phyloP scores from a whole-genome alignment of 2,797 vertebrate genomes.

The Melanogrammus aeglefinus region DNA sequence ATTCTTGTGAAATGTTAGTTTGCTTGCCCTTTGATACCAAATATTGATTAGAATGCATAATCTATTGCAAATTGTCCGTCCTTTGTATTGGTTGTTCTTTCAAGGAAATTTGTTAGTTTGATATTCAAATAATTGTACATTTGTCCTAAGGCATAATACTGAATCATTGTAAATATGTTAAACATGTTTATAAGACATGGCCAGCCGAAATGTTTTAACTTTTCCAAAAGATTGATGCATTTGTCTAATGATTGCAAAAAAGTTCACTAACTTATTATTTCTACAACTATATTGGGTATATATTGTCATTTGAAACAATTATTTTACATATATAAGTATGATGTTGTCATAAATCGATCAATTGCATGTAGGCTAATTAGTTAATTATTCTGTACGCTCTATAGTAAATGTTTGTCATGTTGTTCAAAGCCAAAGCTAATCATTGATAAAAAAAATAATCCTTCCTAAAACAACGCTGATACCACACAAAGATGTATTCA shows the following conservation, averaged over 20 bases:
- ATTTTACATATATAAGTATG: not conserved
- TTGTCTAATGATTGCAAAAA: not conserved
- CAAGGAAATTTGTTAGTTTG: not conserved
- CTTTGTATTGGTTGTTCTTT: not conserved
- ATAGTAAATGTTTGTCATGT: not conserved
- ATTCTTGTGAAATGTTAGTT: conserved; percentile 57
- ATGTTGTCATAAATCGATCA: not conserved
- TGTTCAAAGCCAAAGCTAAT: not conserved
- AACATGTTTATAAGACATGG: not conserved
- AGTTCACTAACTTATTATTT: not conserved
- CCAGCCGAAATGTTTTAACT: not conserved
- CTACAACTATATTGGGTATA: not conserved
- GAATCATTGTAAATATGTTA: not conserved
- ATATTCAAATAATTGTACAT: not conserved
- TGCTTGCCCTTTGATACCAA: conserved; percentile 60
- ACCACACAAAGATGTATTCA: not conserved
- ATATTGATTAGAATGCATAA: conserved; percentile 41
- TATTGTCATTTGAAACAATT: not conserved
- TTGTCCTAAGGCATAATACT: not conserved
- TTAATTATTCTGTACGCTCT: not conserved
- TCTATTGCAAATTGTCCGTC: not conserved
- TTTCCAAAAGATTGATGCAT: not conserved
- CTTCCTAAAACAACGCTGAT: not conserved
- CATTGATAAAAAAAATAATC: not conserved
- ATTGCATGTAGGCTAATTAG: not conserved